These are phyloP conservation scores for Zaprionus bogoriensis DNA, from an alignment of 2,888 invertebrate species.

Conservation along the genomic window DNA sequence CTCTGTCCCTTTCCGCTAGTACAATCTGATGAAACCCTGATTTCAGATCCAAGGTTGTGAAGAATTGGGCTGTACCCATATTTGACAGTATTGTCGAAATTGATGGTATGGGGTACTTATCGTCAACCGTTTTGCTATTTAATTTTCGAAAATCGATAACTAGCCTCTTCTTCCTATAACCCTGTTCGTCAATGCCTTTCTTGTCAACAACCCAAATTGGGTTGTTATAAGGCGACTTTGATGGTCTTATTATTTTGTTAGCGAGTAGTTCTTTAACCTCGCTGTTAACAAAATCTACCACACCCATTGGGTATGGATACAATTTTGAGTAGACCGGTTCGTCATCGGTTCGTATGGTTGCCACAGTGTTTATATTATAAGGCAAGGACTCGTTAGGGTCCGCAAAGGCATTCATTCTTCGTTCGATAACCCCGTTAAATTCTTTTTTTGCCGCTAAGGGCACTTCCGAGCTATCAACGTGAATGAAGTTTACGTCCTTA, in stretches of 20 bases:
- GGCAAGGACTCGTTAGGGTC: conserved; percentile 7
- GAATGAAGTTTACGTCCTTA: neutral
- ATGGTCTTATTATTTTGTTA: neutral
- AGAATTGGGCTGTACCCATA: neutral
- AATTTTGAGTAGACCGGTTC: conserved; percentile 12
- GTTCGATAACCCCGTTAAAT: neutral
- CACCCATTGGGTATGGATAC: conserved; percentile 15
- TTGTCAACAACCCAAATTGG: conserved; percentile 14
- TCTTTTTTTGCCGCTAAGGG: neutral
- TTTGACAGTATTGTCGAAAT: conserved; percentile 12
- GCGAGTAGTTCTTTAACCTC: conserved; percentile 8
- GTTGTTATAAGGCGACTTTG: conserved; percentile 8
- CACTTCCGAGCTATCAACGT: neutral
- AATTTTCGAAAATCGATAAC: no score
- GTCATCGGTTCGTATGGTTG: conserved; percentile 4
- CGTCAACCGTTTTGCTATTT: neutral
- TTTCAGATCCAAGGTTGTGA: conserved; percentile 4
- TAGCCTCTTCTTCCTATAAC: neutral
- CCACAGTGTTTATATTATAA: conserved; percentile 5
- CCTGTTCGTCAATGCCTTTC: conserved; percentile 1
- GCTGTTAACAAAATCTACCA: conserved; percentile 13
- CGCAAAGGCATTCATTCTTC: neutral
- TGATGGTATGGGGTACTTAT: conserved; percentile 6
- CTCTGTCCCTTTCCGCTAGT: conserved; percentile 1
- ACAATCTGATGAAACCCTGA: conserved; percentile 9